Evolutionary conservation across 2,113 vertebrate species (phyloP).

Genomic region (Zosterops hypoxanthus): DNA sequence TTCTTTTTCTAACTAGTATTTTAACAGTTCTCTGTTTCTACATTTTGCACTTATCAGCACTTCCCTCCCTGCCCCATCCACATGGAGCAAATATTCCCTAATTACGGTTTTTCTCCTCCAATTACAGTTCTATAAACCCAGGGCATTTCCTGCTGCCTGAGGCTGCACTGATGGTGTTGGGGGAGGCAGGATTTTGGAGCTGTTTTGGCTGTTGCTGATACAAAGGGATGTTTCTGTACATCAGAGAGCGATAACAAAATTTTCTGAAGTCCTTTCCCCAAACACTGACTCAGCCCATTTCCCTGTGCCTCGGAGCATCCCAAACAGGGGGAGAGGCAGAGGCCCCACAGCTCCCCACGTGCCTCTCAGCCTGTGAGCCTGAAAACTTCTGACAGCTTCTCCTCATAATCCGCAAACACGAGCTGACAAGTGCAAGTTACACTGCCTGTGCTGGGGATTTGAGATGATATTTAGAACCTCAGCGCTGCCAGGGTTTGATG

Average conservation of each 20-base stretch:
- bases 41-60: not conserved
- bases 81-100: not conserved
- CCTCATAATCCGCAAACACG: not conserved
- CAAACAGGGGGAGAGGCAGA: fast-evolving
- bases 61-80: not conserved
- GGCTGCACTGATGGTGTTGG: not conserved
- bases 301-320: fast-evolving
- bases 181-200: not conserved
- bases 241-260: fast-evolving
- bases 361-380: not conserved
- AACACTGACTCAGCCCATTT: not conserved
- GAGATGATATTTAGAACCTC: not conserved
- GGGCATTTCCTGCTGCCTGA: not conserved
- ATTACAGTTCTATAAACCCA: not conserved
- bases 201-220: not conserved
- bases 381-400: slow-evolving; percentile 31
- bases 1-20: not conserved
- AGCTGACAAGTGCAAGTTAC: slow-evolving; percentile 37
- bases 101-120: not conserved
- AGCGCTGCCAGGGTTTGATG: not conserved
- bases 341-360: not conserved
- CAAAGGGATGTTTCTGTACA: not conserved
- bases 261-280: not conserved
- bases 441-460: not conserved
- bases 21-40: not conserved